These are phyloP conservation scores for Chaetodon trifascialis DNA, from an alignment of 2,113 vertebrate genomes.

Conservation along the genomic window DNA sequence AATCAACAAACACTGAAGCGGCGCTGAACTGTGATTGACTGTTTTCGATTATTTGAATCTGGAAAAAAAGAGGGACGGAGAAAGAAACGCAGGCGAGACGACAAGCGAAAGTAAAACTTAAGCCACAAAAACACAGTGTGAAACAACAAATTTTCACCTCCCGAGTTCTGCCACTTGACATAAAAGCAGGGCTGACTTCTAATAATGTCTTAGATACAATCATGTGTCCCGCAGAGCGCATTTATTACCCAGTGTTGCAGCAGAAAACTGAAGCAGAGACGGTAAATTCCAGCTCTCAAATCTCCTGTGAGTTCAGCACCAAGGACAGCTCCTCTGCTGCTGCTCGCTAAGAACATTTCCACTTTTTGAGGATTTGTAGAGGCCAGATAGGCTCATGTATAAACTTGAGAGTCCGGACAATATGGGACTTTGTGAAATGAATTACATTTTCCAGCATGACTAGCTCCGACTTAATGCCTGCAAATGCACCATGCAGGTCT, in stretches of 20 bases:
- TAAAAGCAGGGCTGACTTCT: conserved; percentile 43
- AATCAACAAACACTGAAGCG: conserved; percentile 52
- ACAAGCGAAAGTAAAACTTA: conserved; percentile 3
- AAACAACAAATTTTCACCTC: conserved; percentile 39
- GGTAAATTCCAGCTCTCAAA: conserved; percentile 42
- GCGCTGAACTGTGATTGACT: conserved; percentile 17
- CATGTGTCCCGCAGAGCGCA: conserved; percentile 24
- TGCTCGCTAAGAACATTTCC: conserved; percentile 30
- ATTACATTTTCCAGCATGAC: conserved; percentile 66
- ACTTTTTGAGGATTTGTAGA: conserved; percentile 65
- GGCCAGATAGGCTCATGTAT: conserved; percentile 52
- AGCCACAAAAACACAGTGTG: not conserved
- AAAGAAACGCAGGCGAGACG: not conserved
- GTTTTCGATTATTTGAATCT: conserved; percentile 18
- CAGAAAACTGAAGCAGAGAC: conserved; percentile 33
- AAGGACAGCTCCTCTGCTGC: conserved; percentile 65
- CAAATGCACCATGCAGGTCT: conserved; percentile 51
- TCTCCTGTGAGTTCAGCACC: conserved; percentile 63
- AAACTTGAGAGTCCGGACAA: conserved; percentile 61
- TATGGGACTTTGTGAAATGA: conserved; percentile 62
- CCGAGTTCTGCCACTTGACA: conserved; percentile 26
- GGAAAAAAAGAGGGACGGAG: not conserved
- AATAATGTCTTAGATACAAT: conserved; percentile 43
- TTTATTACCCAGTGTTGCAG: conserved; percentile 48
- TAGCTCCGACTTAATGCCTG: conserved; percentile 56